These are phyloP conservation scores for Gymnothorax reevesii DNA, from an alignment of 2,797 vertebrate genomes.

Conservation along the genomic window DNA sequence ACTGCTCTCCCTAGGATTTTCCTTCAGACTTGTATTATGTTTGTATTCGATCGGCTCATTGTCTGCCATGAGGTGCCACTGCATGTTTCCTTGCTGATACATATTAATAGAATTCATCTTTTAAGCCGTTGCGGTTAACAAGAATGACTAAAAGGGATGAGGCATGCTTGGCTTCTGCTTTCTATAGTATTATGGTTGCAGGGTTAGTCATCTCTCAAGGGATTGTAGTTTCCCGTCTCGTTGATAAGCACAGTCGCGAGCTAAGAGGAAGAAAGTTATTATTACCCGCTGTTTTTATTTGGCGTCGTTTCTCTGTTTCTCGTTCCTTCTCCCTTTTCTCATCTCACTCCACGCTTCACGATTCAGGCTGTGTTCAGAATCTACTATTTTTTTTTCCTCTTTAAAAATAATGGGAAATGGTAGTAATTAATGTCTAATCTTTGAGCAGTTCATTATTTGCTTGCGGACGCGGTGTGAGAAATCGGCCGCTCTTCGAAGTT, in stretches of 20 bases:
- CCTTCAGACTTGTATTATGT: background rate
- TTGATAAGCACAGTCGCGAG: background rate
- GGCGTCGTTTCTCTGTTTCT: constrained; percentile 44
- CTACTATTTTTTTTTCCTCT: constrained; percentile 13
- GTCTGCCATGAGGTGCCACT: background rate
- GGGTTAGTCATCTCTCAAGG: background rate
- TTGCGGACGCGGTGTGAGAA: constrained; percentile 54
- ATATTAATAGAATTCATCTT: background rate
- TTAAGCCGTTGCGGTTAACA: background rate
- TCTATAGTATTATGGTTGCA: background rate
- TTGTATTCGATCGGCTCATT: background rate
- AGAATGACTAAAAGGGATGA: background rate
- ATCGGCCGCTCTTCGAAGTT: constrained; percentile 50
- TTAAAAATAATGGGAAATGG: constrained; percentile 61
- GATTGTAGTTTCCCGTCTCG: constrained; percentile 15
- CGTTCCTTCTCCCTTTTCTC: constrained; percentile 64
- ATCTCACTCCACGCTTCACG: constrained; percentile 51
- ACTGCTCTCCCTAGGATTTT: background rate
- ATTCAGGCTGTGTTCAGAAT: constrained; percentile 55
- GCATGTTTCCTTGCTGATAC: background rate
- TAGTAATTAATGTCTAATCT: constrained; percentile 61
- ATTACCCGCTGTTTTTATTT: background rate
- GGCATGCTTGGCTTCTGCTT: background rate
- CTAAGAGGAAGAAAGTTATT: background rate
- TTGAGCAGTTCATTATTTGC: constrained; percentile 42